These are phyloP conservation scores for Pteruthius melanotis DNA, from an alignment of 2,113 vertebrate species.

Conservation along the genomic window DNA sequence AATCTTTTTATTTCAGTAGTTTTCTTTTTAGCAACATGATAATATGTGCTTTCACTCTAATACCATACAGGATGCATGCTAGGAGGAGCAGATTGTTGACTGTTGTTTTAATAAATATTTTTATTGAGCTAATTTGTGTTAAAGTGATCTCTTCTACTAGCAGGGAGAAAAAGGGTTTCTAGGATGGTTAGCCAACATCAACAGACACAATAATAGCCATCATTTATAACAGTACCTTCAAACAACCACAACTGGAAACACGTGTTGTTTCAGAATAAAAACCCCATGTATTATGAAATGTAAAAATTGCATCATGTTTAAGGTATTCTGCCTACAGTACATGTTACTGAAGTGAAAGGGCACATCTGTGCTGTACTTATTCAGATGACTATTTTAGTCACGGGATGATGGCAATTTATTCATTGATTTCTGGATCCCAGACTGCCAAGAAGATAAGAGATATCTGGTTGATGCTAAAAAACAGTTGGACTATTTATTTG, in stretches of 20 bases:
- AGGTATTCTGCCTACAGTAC: constrained; percentile 12
- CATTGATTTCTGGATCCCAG: constrained; percentile 45
- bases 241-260: neutral
- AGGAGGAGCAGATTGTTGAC: constrained; percentile 54
- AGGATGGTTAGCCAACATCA: neutral
- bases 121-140: constrained; percentile 37
- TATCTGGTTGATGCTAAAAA: constrained; percentile 18
- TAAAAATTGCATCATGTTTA: constrained; percentile 21
- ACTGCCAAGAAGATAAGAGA: constrained; percentile 16
- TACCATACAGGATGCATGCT: neutral
- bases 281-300: neutral
- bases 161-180: neutral
- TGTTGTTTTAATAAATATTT: constrained; percentile 60
- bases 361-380: constrained; percentile 28
- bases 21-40: constrained; percentile 16
- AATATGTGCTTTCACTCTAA: constrained; percentile 6
- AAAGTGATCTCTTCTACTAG: neutral
- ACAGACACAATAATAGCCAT: neutral
- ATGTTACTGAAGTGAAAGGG: constrained; percentile 15
- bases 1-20: constrained; percentile 4
- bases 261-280: neutral
- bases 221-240: neutral
- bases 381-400: constrained; percentile 26
- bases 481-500: neutral
- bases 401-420: constrained; percentile 44